A percentile compares a stretch with the other conserved stretches of the same genome.
phyloP scores from a whole-genome alignment of 2,888 invertebrate genomes.

The Sesia bembeciformis region DNA sequence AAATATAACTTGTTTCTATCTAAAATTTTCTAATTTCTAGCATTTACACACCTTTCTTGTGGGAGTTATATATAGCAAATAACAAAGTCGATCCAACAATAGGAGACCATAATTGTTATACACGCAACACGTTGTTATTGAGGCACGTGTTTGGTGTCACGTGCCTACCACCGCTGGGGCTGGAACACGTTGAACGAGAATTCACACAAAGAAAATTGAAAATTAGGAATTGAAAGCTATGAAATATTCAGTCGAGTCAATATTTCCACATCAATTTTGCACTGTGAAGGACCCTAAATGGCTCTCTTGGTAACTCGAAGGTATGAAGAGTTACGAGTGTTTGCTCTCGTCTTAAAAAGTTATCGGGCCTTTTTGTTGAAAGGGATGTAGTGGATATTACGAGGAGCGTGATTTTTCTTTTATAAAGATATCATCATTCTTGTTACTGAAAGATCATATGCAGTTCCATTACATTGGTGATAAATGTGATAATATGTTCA shows the following conservation, averaged over 20 bases:
- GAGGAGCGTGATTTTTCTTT: too few species aligned
- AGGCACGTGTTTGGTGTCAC: slow-evolving; percentile 28
- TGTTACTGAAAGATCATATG: too few species aligned
- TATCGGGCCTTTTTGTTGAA: not conserved
- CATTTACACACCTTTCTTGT: slow-evolving; percentile 18
- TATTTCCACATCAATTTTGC: not conserved
- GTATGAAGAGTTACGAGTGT: slow-evolving; percentile 14
- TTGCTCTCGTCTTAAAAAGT: slow-evolving; percentile 17
- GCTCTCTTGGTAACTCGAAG: slow-evolving; percentile 14
- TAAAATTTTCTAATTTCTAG: too few species aligned
- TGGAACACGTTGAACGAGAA: not conserved
- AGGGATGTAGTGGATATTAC: not conserved
- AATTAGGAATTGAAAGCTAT: not conserved
- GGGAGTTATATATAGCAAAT: slow-evolving; percentile 9
- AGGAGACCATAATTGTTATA: slow-evolving; percentile 21
- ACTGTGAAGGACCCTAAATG: slow-evolving; percentile 10
- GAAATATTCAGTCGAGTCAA: too few species aligned
- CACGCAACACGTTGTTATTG: slow-evolving; percentile 7
- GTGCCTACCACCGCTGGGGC: slow-evolving; percentile 12
- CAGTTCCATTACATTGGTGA: too few species aligned
- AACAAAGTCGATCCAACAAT: slow-evolving; percentile 20
- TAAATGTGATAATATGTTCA: too few species aligned
- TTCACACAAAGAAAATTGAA: not conserved
- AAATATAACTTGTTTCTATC: too few species aligned
- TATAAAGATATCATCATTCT: too few species aligned